phyloP scores from a whole-genome alignment of 2,888 invertebrate species.

The Pseudococcus jackbeardsleyi region DNA sequence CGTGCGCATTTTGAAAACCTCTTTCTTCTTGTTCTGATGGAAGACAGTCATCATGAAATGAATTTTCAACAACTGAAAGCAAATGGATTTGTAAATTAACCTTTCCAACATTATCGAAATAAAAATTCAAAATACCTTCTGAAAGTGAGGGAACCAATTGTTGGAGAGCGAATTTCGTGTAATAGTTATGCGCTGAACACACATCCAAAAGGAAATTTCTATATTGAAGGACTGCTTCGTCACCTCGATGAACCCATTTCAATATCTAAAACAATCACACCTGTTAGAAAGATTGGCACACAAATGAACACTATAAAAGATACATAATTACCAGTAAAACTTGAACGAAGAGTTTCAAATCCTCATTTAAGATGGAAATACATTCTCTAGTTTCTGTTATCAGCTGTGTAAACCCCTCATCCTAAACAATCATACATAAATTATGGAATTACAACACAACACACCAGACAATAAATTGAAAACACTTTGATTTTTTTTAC shows the following conservation, averaged over 20 bases:
- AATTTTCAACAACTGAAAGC: slow-evolving; percentile 71
- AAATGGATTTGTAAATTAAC: not conserved
- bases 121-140: slow-evolving; percentile 71
- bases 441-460: too few species aligned
- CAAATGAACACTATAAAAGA: too few species aligned
- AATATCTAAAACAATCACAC: slow-evolving; percentile 69
- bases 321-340: slow-evolving; percentile 71
- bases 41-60: slow-evolving; percentile 75
- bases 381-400: slow-evolving; percentile 74
- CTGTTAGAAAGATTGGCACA: not conserved
- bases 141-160: slow-evolving; percentile 76
- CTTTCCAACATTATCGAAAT: not conserved
- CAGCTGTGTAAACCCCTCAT: slow-evolving; percentile 74
- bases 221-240: slow-evolving; percentile 74
- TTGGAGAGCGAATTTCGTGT: slow-evolving; percentile 75
- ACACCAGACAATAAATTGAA: too few species aligned
- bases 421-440: slow-evolving; percentile 70
- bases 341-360: slow-evolving; percentile 75
- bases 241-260: slow-evolving; percentile 74
- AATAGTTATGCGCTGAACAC: slow-evolving; percentile 78
- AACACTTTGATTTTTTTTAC: slow-evolving; percentile 67
- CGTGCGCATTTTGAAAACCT: slow-evolving; percentile 78
- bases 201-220: slow-evolving; percentile 78
- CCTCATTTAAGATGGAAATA: slow-evolving; percentile 74
- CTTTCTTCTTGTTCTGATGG: slow-evolving; percentile 74